phyloP scores from a whole-genome alignment of 2,888 invertebrate genomes.

The Campoplex nolae region DNA sequence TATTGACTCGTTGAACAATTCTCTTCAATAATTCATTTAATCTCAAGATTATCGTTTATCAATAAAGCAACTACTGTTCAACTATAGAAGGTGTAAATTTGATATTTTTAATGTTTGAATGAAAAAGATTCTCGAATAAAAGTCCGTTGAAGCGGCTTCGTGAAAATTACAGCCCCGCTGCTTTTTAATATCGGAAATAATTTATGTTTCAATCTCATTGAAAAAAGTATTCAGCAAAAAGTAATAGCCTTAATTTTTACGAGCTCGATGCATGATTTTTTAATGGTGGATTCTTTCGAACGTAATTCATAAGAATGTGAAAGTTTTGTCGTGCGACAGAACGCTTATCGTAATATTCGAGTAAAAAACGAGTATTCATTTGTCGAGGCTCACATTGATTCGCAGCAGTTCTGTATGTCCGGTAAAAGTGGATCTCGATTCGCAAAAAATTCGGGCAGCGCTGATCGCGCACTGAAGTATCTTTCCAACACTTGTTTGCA shows the following conservation, averaged over 20 bases:
- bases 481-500: conserved; percentile 82
- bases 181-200: neutral
- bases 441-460: conserved; percentile 82
- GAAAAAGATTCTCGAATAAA: neutral
- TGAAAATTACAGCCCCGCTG: neutral
- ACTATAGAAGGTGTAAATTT: neutral
- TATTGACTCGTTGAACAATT: neutral
- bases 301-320: neutral
- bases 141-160: neutral
- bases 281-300: neutral
- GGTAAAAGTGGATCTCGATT: conserved; percentile 80
- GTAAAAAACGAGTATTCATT: neutral
- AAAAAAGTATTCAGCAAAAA: neutral
- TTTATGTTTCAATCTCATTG: neutral
- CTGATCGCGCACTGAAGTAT: conserved; percentile 82
- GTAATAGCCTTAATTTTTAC: neutral
- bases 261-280: neutral
- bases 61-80: neutral
- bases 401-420: conserved; percentile 80
- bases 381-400: conserved; percentile 76
- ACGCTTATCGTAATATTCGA: neutral
- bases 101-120: neutral
- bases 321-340: neutral
- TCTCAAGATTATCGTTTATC: neutral
- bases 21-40: neutral